Percentiles rank a stretch among this genome's conserved stretches.
These are phyloP conservation scores for Acanthopleura granulata DNA, from an alignment of 2,888 invertebrate species.

Conservation along the genomic window DNA sequence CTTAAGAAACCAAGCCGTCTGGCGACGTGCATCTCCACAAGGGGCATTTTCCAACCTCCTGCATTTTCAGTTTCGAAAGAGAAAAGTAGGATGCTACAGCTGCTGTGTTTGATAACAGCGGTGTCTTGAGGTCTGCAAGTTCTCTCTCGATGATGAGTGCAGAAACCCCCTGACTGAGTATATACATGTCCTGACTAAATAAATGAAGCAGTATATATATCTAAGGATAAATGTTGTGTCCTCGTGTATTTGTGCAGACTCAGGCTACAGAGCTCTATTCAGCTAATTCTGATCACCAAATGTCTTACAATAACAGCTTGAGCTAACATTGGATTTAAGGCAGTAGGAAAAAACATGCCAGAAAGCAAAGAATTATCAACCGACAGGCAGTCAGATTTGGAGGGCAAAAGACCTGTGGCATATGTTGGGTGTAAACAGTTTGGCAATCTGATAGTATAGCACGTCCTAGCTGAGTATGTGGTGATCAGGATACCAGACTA, in stretches of 20 bases:
- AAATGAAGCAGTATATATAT: too few relatives aligned
- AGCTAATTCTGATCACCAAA: background rate
- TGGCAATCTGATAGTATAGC: background rate
- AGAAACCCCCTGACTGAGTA: too few relatives aligned
- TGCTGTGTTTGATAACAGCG: too few relatives aligned
- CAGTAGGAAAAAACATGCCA: background rate
- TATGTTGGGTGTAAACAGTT: background rate
- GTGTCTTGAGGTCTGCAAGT: too few relatives aligned
- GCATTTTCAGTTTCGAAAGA: background rate
- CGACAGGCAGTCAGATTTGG: too few relatives aligned
- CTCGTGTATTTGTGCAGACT: background rate
- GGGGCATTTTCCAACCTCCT: background rate
- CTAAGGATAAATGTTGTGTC: background rate
- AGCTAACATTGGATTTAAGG: background rate
- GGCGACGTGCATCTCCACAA: background rate
- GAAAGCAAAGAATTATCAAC: too few relatives aligned
- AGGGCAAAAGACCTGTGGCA: background rate
- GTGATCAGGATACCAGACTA: too few relatives aligned
- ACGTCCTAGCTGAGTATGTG: background rate
- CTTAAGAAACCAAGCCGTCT: background rate
- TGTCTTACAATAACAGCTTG: constrained; percentile 11
- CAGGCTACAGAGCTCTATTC: background rate
- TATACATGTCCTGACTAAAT: too few relatives aligned
- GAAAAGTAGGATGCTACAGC: too few relatives aligned
- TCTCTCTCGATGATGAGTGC: too few relatives aligned